Base-by-base conservation (phyloP, 2,888 invertebrate genomes). In the Cosmia trapezina region DNA sequence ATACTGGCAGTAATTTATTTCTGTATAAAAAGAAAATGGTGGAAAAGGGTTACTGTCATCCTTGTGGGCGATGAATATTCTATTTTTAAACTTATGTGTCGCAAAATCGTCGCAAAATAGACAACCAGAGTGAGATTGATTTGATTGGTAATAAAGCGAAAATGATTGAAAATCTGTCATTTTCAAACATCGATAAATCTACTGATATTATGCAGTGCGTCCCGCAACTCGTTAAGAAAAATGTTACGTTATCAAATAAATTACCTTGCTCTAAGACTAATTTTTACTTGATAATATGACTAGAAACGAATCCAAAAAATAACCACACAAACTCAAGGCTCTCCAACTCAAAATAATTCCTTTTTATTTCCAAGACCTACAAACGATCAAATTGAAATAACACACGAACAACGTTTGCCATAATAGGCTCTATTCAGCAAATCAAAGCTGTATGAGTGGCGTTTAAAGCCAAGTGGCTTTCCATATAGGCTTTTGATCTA, bases 391-490 rank as follows among this genome's bases (percentile, higher is more conserved):
- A 72, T 67, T 73, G 49, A 72, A 75, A 81, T 65, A 85, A 86
- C 76, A 76, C 69, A 83, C 63, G 64, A 73, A 82, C 60, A 86
- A 73, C 56, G 60, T 70, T 70, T 51, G 47, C 53, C 69, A 84
- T 75, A 83, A 86, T 75, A 75, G 77, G 72, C 72, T 78, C 83
- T 41, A 78, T 85, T 80, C 83, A 80, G 63, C 22, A 83, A 78
- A 80, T 85, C 82, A 80, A 83, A 81, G 83, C 68, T 74, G 19
- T 74, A 54, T 74, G 83, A 86, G 84, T 76, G 86, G 82, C 80
- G 69, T 85, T 82, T 84, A 86, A 70, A 76, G 84, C 67, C 59
- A 79, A 85, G 85, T 80, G 83, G 83, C 75, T 81, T 85, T 86
- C 53, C 83, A 80, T 76, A 77, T 59, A 76, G 37, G 73, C 85